A percentile compares a stretch with the other conserved stretches of the same genome.
These are phyloP conservation scores for Octonoba sinensis DNA, from an alignment of 2,888 invertebrate genomes.

Conservation along the genomic window DNA sequence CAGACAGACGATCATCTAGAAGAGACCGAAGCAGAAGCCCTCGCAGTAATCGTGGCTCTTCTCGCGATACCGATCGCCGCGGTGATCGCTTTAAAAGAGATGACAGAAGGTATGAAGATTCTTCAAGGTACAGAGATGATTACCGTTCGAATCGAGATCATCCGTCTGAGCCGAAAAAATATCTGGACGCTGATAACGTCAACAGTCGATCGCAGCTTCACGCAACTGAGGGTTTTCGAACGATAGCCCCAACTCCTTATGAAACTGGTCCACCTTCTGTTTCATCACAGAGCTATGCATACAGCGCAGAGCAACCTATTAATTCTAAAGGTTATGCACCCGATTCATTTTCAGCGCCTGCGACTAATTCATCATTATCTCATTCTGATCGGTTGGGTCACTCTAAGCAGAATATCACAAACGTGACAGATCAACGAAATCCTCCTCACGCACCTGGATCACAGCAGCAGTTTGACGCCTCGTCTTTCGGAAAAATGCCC, in stretches of 20 bases:
- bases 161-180: slow-evolving; percentile 13
- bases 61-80: slow-evolving; percentile 41
- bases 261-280: slow-evolving; percentile 3
- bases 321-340: slow-evolving; percentile 1
- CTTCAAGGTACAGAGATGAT: slow-evolving; percentile 20
- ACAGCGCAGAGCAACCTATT: not conserved
- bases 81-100: slow-evolving; percentile 49
- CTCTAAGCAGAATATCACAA: not conserved
- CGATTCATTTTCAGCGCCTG: not conserved
- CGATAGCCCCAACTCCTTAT: slow-evolving; percentile 12
- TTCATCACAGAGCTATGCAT: not conserved
- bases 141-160: slow-evolving; percentile 12
- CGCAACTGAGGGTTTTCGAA: slow-evolving; percentile 8
- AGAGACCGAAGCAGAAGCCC: slow-evolving; percentile 68
- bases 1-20: slow-evolving; percentile 72
- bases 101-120: slow-evolving; percentile 33
- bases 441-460: not conserved
- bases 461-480: not conserved
- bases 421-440: not conserved
- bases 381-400: not conserved
- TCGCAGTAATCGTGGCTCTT: slow-evolving; percentile 18
- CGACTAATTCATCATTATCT: not conserved
- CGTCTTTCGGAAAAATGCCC: not conserved
- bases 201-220: slow-evolving; percentile 19
- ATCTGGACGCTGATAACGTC: slow-evolving; percentile 9